These are phyloP conservation scores for Leptobrachium ailaonicum DNA, from an alignment of 2,113 vertebrate species.

Conservation along the genomic window DNA sequence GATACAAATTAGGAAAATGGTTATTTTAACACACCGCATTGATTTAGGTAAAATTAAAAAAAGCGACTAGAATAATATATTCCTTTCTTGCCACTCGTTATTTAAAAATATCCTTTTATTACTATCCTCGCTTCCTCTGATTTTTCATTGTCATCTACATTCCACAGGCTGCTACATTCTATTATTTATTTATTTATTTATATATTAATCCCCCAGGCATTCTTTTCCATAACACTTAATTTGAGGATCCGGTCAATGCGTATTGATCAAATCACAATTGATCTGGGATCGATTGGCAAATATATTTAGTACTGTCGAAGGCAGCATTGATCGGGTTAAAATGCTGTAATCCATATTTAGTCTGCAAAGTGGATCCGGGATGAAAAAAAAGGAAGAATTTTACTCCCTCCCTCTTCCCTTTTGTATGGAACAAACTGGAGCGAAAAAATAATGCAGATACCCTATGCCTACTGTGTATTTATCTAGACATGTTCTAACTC, in stretches of 20 bases:
- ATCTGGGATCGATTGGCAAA: conserved; percentile 12
- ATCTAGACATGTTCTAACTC: background rate
- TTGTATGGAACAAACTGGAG: too few species aligned
- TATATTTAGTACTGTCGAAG: conserved; percentile 13
- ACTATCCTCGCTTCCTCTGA: background rate
- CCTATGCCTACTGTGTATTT: background rate
- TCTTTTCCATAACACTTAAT: conserved; percentile 13
- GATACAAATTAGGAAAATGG: too few species aligned
- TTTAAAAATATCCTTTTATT: background rate
- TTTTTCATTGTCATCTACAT: background rate
- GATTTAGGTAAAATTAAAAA: too few species aligned
- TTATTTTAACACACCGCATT: too few species aligned
- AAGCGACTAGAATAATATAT: too few species aligned
- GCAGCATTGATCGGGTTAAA: conserved; percentile 24
- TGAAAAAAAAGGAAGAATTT: background rate
- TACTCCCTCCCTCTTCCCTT: background rate
- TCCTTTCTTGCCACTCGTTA: too few species aligned
- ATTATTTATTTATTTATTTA: background rate
- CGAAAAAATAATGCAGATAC: background rate
- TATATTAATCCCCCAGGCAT: background rate
- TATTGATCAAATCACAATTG: conserved; percentile 15
- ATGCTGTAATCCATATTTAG: conserved; percentile 18
- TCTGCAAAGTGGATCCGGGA: background rate
- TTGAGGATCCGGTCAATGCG: background rate
- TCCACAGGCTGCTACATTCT: background rate